Conservation (phyloP, 2,888 invertebrate species). For the Eupithecia insigniata region DNA sequence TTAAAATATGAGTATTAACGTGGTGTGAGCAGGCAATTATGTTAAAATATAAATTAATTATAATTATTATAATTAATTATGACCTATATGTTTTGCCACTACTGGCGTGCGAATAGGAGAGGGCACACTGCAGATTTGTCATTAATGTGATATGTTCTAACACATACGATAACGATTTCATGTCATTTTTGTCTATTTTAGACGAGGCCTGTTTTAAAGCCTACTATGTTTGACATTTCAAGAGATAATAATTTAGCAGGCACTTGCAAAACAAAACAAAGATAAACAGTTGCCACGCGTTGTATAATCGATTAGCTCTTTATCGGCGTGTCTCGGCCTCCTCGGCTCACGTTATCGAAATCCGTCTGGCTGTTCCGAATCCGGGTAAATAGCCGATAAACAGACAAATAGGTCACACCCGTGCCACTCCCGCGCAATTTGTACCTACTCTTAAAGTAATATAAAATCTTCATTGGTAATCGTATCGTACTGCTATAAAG, state of each 20-base stretch:
- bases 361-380: constrained; percentile 31
- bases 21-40: no score
- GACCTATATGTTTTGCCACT: no score
- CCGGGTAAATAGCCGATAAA: constrained; percentile 34
- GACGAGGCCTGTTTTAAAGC: not conserved
- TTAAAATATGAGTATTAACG: no score
- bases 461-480: not conserved
- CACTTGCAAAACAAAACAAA: constrained; percentile 6
- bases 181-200: no score
- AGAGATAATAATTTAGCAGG: constrained; percentile 12
- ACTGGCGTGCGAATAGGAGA: no score
- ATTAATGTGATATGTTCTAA: no score
- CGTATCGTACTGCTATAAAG: not conserved
- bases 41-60: no score
- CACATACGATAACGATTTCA: no score
- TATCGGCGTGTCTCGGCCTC: constrained; percentile 23
- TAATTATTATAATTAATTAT: no score
- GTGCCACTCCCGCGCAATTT: not conserved
- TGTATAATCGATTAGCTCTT: constrained; percentile 17
- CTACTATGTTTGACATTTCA: not conserved
- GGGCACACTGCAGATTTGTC: no score
- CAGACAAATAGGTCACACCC: constrained; percentile 19
- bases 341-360: constrained; percentile 22
- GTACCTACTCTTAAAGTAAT: not conserved
- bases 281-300: constrained; percentile 17